phyloP scores from a whole-genome alignment of 1,140 invertebrate genomes.

The Halyomorpha halys region DNA sequence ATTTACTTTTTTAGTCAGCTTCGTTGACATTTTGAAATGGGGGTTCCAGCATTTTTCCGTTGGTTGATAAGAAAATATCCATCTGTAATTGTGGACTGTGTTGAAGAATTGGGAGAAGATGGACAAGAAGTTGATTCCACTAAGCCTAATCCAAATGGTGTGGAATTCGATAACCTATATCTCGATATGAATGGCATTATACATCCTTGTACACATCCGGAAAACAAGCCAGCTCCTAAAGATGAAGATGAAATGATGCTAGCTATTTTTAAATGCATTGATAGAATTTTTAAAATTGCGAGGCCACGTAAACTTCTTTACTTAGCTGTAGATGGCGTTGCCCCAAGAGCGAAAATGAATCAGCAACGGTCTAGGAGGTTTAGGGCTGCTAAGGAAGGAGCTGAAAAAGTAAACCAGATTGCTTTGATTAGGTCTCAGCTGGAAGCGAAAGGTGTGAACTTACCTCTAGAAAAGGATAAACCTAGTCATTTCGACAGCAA shows the following conservation, averaged over 20 bases:
- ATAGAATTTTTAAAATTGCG: conserved; percentile 89
- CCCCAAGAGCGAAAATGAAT: conserved; percentile 98
- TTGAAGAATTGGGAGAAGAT: conserved; percentile 82
- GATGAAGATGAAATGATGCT: conserved; percentile 99
- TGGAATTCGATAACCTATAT: conserved; percentile 98
- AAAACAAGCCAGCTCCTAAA: conserved; percentile 92
- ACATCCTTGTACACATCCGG: conserved; percentile 99
- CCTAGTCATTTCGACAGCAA: conserved; percentile 95
- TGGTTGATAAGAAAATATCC: conserved; percentile 97
- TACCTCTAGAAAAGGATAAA: conserved; percentile 85
- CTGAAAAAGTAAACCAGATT: conserved; percentile 82
- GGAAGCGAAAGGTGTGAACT: conserved; percentile 56
- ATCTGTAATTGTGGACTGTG: conserved; percentile 84
- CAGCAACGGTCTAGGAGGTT: conserved; percentile 96
- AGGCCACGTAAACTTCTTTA: conserved; percentile 90
- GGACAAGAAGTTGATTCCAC: conserved; percentile 51
- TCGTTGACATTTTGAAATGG: conserved; percentile 53
- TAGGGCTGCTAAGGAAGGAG: conserved; percentile 87
- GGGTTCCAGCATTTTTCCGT: conserved; percentile 98
- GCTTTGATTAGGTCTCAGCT: conserved; percentile 65
- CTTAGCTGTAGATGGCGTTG: conserved; percentile 99
- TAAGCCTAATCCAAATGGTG: conserved; percentile 88
- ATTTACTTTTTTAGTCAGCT: too few relatives aligned
- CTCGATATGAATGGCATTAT: conserved; percentile 99
- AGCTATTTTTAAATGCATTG: conserved; percentile 98